Evolutionary conservation across 92 coral and sea anemone species (phyloP).

Genomic region (Zoanthus gigantus): DNA sequence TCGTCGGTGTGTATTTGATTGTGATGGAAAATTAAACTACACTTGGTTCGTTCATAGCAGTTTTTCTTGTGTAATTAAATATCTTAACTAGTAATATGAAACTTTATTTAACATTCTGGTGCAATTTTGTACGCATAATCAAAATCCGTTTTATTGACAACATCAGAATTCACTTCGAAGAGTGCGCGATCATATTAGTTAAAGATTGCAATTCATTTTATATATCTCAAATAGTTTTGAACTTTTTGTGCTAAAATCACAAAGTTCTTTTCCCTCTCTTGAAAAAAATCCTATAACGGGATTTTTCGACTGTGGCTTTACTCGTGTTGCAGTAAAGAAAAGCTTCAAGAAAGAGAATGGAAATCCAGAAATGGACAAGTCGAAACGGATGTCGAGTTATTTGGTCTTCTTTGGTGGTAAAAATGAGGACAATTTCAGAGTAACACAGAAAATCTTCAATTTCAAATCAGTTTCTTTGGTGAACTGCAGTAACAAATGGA

Average conservation of each 20-base stretch:
- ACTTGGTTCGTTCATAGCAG: neutral
- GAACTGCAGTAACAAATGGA: slow-evolving; percentile 8
- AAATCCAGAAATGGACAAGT: slow-evolving; percentile 21
- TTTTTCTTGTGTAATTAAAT: neutral
- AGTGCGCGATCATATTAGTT: neutral
- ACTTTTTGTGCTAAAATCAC: no score
- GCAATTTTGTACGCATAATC: neutral
- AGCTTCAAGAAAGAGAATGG: slow-evolving; percentile 45
- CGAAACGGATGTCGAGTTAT: neutral
- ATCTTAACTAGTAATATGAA: slow-evolving; percentile 6
- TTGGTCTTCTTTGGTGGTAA: slow-evolving; percentile 9
- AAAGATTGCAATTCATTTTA: neutral
- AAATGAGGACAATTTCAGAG: slow-evolving; percentile 18
- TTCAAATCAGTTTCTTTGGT: neutral
- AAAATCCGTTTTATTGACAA: neutral
- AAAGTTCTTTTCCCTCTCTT: neutral
- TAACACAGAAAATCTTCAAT: slow-evolving; percentile 3
- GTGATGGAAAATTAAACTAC: neutral
- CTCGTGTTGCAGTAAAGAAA: slow-evolving; percentile 50
- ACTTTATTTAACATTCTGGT: slow-evolving; percentile 1
- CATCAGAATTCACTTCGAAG: neutral
- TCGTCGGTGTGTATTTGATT: neutral
- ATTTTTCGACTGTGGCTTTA: slow-evolving; percentile 50
- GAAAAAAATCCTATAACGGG: slow-evolving; percentile 22
- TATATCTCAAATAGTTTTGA: neutral